phyloP scores from a whole-genome alignment of 2,113 vertebrate species.

The Lepus americanus region DNA sequence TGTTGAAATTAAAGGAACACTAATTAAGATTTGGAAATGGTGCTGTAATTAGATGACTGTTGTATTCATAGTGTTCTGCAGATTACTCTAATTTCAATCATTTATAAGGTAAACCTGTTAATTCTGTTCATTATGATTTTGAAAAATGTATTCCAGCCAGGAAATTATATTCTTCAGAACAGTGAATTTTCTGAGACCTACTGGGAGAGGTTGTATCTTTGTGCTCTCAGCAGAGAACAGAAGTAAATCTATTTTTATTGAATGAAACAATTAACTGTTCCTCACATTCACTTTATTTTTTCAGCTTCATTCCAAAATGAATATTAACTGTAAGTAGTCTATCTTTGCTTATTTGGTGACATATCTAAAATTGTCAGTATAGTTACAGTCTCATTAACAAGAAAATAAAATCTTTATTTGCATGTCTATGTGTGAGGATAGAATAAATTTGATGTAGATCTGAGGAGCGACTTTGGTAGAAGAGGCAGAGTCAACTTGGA shows the following conservation, averaged over 20 bases:
- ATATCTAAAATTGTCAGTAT: background rate
- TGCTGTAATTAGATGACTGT: background rate
- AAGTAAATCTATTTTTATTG: background rate
- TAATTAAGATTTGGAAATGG: background rate
- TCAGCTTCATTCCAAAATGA: conserved; percentile 10
- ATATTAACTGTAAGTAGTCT: background rate
- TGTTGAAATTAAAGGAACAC: background rate
- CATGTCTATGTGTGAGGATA: background rate
- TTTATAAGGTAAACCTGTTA: background rate
- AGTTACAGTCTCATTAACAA: background rate
- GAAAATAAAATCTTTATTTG: no score
- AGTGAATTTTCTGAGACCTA: background rate
- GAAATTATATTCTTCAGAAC: background rate
- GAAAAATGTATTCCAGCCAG: background rate
- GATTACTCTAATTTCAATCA: background rate
- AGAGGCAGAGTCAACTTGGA: no score
- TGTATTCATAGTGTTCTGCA: background rate
- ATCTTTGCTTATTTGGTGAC: background rate
- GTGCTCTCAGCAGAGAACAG: background rate
- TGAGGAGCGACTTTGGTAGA: background rate
- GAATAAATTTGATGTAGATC: background rate
- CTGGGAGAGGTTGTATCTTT: background rate
- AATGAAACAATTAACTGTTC: background rate
- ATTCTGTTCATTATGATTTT: background rate
- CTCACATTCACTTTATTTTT: background rate